These are phyloP conservation scores for Vombatus ursinus DNA, from an alignment of 2,113 vertebrate species.

Conservation along the genomic window DNA sequence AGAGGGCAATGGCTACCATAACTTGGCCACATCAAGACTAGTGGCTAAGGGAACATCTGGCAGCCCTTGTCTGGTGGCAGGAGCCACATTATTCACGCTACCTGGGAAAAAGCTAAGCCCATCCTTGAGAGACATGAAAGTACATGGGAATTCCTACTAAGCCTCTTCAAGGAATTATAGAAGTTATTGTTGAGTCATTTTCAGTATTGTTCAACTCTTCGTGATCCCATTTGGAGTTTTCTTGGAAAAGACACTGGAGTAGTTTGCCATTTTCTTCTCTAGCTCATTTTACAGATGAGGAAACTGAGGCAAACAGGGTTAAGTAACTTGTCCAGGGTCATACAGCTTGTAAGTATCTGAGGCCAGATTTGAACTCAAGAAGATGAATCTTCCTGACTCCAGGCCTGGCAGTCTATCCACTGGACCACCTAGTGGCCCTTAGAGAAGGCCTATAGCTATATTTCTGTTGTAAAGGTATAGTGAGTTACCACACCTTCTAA, in stretches of 20 bases:
- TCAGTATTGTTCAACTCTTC: neutral
- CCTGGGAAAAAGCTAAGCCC: neutral
- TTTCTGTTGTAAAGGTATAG: constrained; percentile 4
- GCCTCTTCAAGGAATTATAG: neutral
- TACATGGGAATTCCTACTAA: neutral
- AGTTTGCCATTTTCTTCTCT: neutral
- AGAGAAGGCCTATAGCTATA: neutral
- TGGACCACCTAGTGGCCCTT: too few relatives aligned
- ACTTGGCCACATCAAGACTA: neutral
- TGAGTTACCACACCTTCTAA: constrained; percentile 1
- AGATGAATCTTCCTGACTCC: neutral
- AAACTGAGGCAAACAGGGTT: neutral
- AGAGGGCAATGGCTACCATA: constrained; percentile 26
- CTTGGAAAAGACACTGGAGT: neutral
- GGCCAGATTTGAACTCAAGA: neutral
- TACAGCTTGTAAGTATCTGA: neutral
- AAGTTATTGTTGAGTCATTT: neutral
- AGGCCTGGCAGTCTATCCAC: too few relatives aligned
- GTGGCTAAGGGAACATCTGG: neutral
- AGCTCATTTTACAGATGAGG: neutral
- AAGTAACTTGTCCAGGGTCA: neutral
- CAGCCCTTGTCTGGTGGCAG: neutral
- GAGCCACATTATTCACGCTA: neutral
- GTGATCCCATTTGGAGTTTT: neutral
- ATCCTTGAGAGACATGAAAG: neutral